A percentile compares a stretch with the other conserved stretches of the same genome.
phyloP scores from a whole-genome alignment of 2,888 invertebrate species.

The Abscondita cerata region DNA sequence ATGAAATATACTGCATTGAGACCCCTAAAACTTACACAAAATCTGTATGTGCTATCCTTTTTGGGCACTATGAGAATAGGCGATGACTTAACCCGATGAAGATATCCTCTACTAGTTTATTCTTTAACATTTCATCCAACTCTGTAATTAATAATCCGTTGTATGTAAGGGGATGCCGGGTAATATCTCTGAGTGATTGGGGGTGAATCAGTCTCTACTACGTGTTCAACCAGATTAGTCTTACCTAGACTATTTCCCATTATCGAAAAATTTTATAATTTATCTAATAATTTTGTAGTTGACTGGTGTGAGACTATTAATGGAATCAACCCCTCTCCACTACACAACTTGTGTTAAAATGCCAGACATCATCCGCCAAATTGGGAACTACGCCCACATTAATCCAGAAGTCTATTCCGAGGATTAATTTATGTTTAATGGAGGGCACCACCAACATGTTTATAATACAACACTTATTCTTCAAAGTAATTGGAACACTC shows the following conservation, averaged over 20 bases:
- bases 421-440: neutral
- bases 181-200: neutral
- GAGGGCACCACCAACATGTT: neutral
- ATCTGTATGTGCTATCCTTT: constrained; percentile 41
- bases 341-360: too few species aligned
- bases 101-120: neutral
- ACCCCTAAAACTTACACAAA: constrained; percentile 41
- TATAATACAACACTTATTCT: neutral
- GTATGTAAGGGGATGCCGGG: neutral
- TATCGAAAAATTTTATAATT: neutral
- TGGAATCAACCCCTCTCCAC: too few species aligned
- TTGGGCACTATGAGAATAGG: constrained; percentile 45
- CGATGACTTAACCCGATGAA: too few species aligned
- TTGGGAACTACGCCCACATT: neutral
- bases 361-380: neutral
- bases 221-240: neutral
- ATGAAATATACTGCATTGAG: constrained; percentile 41
- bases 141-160: too few species aligned
- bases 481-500: neutral
- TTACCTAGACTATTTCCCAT: neutral
- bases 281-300: neutral
- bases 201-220: neutral
- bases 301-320: too few species aligned
- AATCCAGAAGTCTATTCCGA: neutral
- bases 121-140: neutral